phyloP scores from a whole-genome alignment of 1,140 invertebrate genomes.

The Saccostrea cuccullata region DNA sequence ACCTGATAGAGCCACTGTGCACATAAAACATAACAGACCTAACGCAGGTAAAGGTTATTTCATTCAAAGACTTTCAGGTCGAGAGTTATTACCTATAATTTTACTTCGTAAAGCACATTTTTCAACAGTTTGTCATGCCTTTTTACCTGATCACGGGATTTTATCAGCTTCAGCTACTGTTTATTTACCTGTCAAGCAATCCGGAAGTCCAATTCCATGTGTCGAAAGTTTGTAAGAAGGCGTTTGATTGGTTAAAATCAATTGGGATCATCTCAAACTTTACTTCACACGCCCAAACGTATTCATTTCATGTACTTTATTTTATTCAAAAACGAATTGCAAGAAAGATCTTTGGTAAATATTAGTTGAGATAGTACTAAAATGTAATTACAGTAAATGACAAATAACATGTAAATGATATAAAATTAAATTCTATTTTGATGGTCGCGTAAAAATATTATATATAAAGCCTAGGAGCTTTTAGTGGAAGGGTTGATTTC shows the following conservation, averaged over 20 bases:
- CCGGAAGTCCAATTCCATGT: slow-evolving; percentile 32
- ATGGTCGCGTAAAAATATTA: too few relatives aligned
- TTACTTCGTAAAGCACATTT: not conserved
- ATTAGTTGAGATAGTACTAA: too few relatives aligned
- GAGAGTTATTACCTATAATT: not conserved
- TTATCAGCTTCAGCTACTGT: not conserved
- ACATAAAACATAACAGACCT: too few relatives aligned
- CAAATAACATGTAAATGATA: too few relatives aligned
- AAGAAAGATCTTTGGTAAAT: not conserved
- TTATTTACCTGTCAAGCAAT: slow-evolving; percentile 33
- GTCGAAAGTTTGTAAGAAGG: not conserved
- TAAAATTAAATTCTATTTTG: too few relatives aligned
- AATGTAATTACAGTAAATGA: too few relatives aligned
- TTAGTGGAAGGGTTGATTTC: too few relatives aligned
- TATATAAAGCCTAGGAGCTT: too few relatives aligned
- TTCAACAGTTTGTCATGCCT: not conserved
- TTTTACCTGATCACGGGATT: slow-evolving; percentile 23
- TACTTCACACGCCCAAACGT: too few relatives aligned
- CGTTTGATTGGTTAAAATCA: not conserved
- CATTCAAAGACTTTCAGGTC: too few relatives aligned
- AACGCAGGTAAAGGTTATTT: too few relatives aligned
- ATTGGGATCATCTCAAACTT: not conserved
- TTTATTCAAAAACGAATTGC: not conserved
- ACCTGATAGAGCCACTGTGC: too few relatives aligned
- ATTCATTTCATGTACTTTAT: not conserved